These are phyloP conservation scores for Mamestra configurata DNA, from an alignment of 1,140 invertebrate genomes.

Conservation along the genomic window DNA sequence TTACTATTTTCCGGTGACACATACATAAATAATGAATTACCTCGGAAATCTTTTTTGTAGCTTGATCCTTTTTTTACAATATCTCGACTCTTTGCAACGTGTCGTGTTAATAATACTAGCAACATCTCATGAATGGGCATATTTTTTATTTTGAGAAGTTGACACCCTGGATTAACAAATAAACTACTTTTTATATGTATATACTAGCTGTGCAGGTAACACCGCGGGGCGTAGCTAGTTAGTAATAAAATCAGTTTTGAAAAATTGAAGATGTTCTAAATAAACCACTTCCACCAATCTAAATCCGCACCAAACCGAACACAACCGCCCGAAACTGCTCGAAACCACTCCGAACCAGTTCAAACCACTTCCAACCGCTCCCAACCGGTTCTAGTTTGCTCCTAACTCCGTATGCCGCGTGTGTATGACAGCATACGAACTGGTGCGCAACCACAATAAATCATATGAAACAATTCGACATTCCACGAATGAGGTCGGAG, in stretches of 20 bases:
- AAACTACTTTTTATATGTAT: no score
- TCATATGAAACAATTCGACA: slow-evolving; percentile 56
- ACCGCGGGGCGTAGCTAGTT: no score
- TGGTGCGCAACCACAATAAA: slow-evolving; percentile 48
- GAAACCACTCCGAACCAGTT: slow-evolving; percentile 16
- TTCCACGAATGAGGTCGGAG: slow-evolving; percentile 42
- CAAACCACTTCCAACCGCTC: slow-evolving; percentile 35
- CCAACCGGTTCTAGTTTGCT: slow-evolving; percentile 24
- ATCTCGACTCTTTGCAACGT: no score
- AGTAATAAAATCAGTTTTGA: no score
- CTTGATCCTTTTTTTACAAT: no score
- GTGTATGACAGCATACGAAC: slow-evolving; percentile 45
- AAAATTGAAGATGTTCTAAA: neutral
- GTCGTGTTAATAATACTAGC: neutral
- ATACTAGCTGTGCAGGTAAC: no score
- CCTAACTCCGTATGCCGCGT: slow-evolving; percentile 29
- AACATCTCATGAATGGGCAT: no score
- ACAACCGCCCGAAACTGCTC: neutral
- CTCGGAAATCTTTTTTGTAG: no score
- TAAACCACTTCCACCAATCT: slow-evolving; percentile 1
- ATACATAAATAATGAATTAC: no score
- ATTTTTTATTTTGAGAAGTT: no score
- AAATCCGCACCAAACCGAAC: neutral
- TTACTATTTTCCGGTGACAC: no score
- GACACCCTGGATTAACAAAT: no score